These are phyloP conservation scores for Hypercompe scribonia DNA, from an alignment of 2,888 invertebrate genomes.

Conservation along the genomic window DNA sequence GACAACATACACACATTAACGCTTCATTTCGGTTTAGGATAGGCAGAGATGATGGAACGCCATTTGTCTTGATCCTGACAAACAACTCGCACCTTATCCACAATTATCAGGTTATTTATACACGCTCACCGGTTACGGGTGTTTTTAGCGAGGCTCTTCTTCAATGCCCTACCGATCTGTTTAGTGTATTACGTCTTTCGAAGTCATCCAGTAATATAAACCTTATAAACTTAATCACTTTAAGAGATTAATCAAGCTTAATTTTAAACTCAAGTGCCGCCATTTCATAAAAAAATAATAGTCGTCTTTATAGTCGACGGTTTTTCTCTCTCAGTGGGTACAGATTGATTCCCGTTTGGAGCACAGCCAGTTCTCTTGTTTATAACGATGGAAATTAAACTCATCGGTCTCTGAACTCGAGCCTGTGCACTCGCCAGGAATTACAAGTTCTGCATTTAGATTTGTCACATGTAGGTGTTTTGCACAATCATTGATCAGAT, in stretches of 20 bases:
- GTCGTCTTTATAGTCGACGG: conserved; percentile 33
- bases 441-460: conserved; percentile 57
- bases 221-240: conserved; percentile 1
- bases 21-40: too few species aligned
- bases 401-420: conserved; percentile 63
- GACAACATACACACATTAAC: too few species aligned
- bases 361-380: conserved; percentile 58
- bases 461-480: conserved; percentile 44
- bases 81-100: too few species aligned
- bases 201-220: neutral
- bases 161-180: neutral
- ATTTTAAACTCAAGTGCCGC: conserved; percentile 6
- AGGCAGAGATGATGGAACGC: too few species aligned
- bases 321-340: conserved; percentile 35
- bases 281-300: conserved; percentile 35
- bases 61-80: too few species aligned
- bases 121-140: too few species aligned
- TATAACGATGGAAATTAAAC: conserved; percentile 55
- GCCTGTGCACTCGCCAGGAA: conserved; percentile 56
- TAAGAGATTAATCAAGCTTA: neutral
- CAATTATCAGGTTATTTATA: too few species aligned
- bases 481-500: conserved; percentile 48
- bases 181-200: neutral
- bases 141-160: neutral
- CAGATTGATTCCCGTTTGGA: conserved; percentile 64